A percentile compares a stretch with the other conserved stretches of the same genome.
These are phyloP conservation scores for Leptinotarsa defecta DNA, from an alignment of 1,140 invertebrate genomes.

Conservation along the genomic window DNA sequence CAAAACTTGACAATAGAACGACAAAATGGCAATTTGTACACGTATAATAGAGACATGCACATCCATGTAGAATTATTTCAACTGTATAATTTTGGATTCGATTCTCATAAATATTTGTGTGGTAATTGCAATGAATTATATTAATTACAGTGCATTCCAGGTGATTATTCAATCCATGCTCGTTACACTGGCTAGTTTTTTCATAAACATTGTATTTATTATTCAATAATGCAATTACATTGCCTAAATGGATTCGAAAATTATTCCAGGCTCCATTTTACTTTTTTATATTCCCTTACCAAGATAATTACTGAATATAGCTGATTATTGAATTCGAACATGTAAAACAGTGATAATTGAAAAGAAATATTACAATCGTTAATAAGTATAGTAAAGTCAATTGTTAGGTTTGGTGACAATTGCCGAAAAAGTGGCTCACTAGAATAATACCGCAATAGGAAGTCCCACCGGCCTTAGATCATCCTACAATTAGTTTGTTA, in stretches of 20 bases:
- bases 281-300: neutral
- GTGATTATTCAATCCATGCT: slow-evolving; percentile 36
- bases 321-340: too few relatives aligned
- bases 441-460: too few relatives aligned
- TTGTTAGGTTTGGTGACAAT: too few relatives aligned
- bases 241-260: slow-evolving; percentile 35
- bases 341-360: too few relatives aligned
- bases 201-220: slow-evolving; percentile 42
- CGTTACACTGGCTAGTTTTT: slow-evolving; percentile 39
- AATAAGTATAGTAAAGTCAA: too few relatives aligned
- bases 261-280: slow-evolving; percentile 20
- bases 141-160: slow-evolving; percentile 35
- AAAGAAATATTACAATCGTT: too few relatives aligned
- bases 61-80: slow-evolving; percentile 44
- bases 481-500: too few relatives aligned
- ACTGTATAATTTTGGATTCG: slow-evolving; percentile 40
- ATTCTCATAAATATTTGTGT: slow-evolving; percentile 45
- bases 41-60: slow-evolving; percentile 42
- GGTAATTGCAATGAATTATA: slow-evolving; percentile 39
- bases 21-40: slow-evolving; percentile 41
- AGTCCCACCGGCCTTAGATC: too few relatives aligned
- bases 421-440: too few relatives aligned
- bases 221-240: slow-evolving; percentile 38
- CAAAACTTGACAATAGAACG: slow-evolving; percentile 34
- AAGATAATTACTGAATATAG: slow-evolving; percentile 2